Evolutionary conservation across 2,888 invertebrate genomes (phyloP).

Genomic region (Xestia xanthographa): DNA sequence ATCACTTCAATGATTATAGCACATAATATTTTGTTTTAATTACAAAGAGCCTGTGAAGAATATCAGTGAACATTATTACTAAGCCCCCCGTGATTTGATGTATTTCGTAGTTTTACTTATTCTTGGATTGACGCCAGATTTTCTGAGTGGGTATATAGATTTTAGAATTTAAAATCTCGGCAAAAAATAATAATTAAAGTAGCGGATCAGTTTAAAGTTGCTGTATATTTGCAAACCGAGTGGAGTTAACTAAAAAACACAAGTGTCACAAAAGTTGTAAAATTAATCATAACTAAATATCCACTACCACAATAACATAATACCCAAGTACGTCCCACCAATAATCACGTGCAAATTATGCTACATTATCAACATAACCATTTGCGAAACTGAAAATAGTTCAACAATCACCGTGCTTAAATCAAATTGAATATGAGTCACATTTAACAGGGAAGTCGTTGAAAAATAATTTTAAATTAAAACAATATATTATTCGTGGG

Average conservation of each 20-base stretch:
- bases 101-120: neutral
- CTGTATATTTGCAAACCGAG: neutral
- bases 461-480: slow-evolving; percentile 1
- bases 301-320: too few relatives aligned
- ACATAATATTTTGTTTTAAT: slow-evolving; percentile 54
- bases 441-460: slow-evolving; percentile 17
- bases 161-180: neutral
- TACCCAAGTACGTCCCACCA: neutral
- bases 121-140: neutral
- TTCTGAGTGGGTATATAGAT: neutral
- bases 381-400: slow-evolving; percentile 17
- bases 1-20: slow-evolving; percentile 13
- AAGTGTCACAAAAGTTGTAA: too few relatives aligned
- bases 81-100: slow-evolving; percentile 26
- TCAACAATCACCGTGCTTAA: slow-evolving; percentile 1
- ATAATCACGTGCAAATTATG: slow-evolving; percentile 6
- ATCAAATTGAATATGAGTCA: slow-evolving; percentile 8
- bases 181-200: neutral
- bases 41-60: slow-evolving; percentile 23
- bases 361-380: neutral
- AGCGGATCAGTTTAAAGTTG: too few relatives aligned
- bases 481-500: slow-evolving; percentile 3
- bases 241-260: neutral
- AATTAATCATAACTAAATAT: too few relatives aligned
- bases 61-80: slow-evolving; percentile 8